These are phyloP conservation scores for Steatocranus sp. DNA, from an alignment of 2,797 vertebrate species.

Conservation along the genomic window DNA sequence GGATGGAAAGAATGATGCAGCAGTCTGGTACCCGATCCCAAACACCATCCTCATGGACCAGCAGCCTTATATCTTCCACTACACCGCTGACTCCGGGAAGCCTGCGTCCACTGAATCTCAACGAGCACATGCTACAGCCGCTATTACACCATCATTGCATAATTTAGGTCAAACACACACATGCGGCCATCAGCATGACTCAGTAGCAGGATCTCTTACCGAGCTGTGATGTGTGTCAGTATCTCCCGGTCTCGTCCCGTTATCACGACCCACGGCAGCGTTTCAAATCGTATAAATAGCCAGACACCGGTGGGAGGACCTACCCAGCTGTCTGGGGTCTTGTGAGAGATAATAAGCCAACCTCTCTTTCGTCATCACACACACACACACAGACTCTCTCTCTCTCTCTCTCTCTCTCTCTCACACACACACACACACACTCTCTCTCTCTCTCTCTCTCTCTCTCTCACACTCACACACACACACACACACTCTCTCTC, in stretches of 20 bases:
- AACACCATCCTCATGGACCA: conserved; percentile 17
- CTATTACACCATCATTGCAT: conserved; percentile 52
- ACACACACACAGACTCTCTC: neutral
- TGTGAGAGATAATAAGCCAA: conserved; percentile 46
- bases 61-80: neutral
- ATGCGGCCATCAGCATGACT: conserved; percentile 13
- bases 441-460: too few species aligned
- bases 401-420: too few species aligned
- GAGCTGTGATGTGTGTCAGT: conserved; percentile 39
- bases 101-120: conserved; percentile 20
- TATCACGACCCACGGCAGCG: conserved; percentile 43
- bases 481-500: too few species aligned
- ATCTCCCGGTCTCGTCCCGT: conserved; percentile 45
- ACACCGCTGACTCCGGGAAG: conserved; percentile 3
- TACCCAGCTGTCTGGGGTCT: conserved; percentile 39
- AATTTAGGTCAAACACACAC: conserved; percentile 64
- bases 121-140: conserved; percentile 34
- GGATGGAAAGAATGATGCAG: neutral
- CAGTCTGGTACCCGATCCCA: neutral
- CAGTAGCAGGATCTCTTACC: conserved; percentile 64
- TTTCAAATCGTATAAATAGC: conserved; percentile 70
- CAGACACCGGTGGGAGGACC: conserved; percentile 74
- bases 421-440: neutral
- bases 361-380: conserved; percentile 33
- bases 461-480: too few species aligned